Conservation (phyloP, 2,113 vertebrate species). For the human region GRCh38 chr3:197758501-197759000, state of each 20-base stretch:
- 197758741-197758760: not conserved
- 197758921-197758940: not conserved
- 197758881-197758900: conserved; percentile 13
- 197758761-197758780: conserved; percentile 14
- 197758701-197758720: conserved; percentile 33
- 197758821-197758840: not conserved
- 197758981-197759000: not conserved
- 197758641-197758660: conserved; percentile 34
- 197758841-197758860: conserved; percentile 15
- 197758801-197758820: conserved; percentile 39
- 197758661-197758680: conserved; percentile 19
- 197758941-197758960: conserved; percentile 6
- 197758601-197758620: conserved; percentile 48
- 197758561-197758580: conserved; percentile 28
- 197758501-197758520: not conserved
- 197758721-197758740: conserved; percentile 54
- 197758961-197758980: not conserved
- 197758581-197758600: conserved; percentile 12
- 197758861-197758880: not conserved
- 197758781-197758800: not conserved
- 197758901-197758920: conserved; percentile 7
- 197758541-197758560: conserved; percentile 6
- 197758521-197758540: conserved; percentile 12
- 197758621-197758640: conserved; percentile 24
- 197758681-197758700: not conserved